phyloP scores from a whole-genome alignment of 2,797 vertebrate species.

The Simalia tracyae region DNA sequence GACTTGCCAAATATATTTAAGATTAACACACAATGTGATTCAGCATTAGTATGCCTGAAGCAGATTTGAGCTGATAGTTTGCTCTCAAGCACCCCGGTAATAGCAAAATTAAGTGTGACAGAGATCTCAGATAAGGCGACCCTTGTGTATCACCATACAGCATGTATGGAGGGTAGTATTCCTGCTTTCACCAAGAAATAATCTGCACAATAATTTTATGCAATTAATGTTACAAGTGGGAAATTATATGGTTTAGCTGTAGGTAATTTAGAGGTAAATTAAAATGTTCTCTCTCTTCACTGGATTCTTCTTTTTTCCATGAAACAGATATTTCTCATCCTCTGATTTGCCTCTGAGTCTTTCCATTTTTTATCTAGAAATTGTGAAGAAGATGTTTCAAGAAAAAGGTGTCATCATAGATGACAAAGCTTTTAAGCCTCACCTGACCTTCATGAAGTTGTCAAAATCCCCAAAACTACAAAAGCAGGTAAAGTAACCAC shows the following conservation, averaged over 20 bases:
- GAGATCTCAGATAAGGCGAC: not conserved
- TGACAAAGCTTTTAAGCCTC: conserved; percentile 83
- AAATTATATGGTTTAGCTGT: conserved; percentile 1
- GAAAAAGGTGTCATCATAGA: conserved; percentile 83
- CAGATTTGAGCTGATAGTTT: not conserved
- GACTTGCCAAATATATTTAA: not conserved
- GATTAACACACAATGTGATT: not conserved
- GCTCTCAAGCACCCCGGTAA: not conserved
- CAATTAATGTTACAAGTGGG: conserved; percentile 7
- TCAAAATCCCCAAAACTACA: conserved; percentile 83
- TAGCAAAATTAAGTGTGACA: not conserved
- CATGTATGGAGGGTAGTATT: not conserved
- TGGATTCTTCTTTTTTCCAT: not conserved
- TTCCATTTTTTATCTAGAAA: conserved; percentile 70
- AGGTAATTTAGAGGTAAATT: conserved; percentile 18
- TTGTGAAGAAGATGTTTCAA: conserved; percentile 80
- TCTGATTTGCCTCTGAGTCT: conserved; percentile 31
- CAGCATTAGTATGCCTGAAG: not conserved
- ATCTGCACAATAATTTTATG: not conserved
- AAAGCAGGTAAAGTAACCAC: conserved; percentile 79
- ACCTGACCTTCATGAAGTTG: conserved; percentile 96
- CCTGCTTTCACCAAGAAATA: not conserved
- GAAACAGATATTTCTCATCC: not conserved
- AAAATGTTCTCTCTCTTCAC: conserved; percentile 21
- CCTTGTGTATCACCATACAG: not conserved